A percentile compares a stretch with the other conserved stretches of the same genome.
Evolutionary conservation across 2,113 vertebrate species (phyloP).

Genomic region (Hemiprocne comata): DNA sequence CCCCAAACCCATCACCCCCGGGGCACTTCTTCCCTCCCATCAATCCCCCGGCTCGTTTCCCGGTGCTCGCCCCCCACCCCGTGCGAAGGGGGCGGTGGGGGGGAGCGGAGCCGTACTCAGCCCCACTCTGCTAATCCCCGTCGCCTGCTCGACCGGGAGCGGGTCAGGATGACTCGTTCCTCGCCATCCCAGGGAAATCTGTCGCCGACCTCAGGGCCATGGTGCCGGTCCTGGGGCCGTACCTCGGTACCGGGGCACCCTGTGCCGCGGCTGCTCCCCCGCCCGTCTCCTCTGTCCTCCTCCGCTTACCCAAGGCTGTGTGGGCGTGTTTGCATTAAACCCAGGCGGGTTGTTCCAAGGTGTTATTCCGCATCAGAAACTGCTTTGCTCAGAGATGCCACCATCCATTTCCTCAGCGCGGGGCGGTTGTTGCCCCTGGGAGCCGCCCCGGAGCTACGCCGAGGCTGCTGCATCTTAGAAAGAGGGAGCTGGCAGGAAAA

Average conservation of each 20-base stretch:
- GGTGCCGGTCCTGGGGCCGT: fast-evolving
- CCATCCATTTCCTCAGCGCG: fast-evolving
- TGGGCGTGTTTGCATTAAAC: background rate
- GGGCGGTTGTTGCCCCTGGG: background rate
- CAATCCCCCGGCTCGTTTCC: background rate
- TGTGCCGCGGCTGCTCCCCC: background rate
- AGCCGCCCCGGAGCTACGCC: background rate
- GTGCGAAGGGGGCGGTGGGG: fast-evolving
- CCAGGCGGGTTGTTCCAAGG: background rate
- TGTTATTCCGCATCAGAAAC: background rate
- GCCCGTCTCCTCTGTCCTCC: background rate
- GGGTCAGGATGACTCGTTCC: background rate
- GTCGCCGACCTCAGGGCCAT: fast-evolving
- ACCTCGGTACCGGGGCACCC: background rate
- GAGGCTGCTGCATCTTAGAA: background rate
- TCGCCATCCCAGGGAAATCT: fast-evolving
- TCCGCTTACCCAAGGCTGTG: background rate
- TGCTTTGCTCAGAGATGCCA: background rate
- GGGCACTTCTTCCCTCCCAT: fast-evolving
- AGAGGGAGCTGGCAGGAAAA: constrained; percentile 24
- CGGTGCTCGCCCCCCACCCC: no score
- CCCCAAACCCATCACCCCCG: background rate
- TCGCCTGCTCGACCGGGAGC: fast-evolving
- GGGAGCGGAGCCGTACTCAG: fast-evolving
- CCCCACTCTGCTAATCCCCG: background rate